These are phyloP conservation scores for Glyptemys insculpta DNA, from an alignment of 2,797 vertebrate species.

Conservation along the genomic window DNA sequence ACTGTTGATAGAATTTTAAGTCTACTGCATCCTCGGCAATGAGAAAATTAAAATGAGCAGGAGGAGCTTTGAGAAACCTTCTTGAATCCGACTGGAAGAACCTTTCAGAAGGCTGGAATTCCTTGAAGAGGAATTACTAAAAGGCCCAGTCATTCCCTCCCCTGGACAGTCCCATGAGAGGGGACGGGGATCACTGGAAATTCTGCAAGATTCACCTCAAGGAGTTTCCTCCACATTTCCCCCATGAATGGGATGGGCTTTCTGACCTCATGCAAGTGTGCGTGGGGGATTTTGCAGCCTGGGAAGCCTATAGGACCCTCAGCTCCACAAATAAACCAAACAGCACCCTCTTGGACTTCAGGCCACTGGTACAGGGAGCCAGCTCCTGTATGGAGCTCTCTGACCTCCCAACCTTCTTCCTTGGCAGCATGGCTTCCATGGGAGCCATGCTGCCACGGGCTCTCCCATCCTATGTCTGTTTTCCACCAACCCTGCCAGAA, in stretches of 20 bases:
- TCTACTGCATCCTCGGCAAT: constrained; percentile 19
- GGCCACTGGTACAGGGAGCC: background rate
- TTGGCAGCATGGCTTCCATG: background rate
- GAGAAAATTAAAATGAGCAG: constrained; percentile 5
- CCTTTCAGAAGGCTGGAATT: constrained; percentile 37
- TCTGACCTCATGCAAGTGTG: background rate
- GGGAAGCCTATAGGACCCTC: background rate
- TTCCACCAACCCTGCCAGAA: background rate
- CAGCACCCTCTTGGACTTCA: too few relatives aligned
- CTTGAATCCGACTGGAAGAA: constrained; percentile 6
- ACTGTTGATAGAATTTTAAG: constrained; percentile 43
- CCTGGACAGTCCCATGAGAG: background rate
- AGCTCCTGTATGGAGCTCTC: background rate
- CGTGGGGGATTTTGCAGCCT: background rate
- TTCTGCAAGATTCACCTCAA: background rate
- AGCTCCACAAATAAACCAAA: background rate
- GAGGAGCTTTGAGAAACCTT: background rate
- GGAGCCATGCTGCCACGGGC: accelerated
- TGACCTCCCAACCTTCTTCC: background rate
- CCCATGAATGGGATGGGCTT: background rate
- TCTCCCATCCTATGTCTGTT: accelerated
- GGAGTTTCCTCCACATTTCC: background rate
- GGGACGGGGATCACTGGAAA: background rate
- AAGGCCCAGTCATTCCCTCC: constrained; percentile 17
- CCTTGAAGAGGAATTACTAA: background rate